Evolutionary conservation across 2,888 invertebrate species (phyloP), one percentile per base, ranked within the genome.

Genomic region (Exocentrus adspersus): DNA sequence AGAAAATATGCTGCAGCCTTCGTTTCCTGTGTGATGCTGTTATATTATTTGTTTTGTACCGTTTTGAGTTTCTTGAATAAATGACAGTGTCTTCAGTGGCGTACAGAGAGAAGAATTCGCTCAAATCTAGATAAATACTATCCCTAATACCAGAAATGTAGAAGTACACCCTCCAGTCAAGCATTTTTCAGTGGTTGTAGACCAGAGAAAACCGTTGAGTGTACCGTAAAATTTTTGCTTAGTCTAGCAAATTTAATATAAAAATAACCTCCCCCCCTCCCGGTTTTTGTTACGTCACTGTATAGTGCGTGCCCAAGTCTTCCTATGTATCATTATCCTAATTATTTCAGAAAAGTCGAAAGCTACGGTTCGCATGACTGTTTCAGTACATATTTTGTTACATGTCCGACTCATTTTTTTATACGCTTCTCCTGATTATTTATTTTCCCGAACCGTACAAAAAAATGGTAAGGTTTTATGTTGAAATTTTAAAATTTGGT

Each of bases 261-360:
- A n/a, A n/a, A n/a, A 43, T 43, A 10, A 43, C 10, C 10, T 24
- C 24, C 7, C 3, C n/a, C 12, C 16, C 9, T 48, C 7, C 24
- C 24, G 12, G 5, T 12, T 12, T 14, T 2, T 14, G 54, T 10
- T 32, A 53, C 61, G 54, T 45, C 61, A 41, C 54, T 61, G 61
- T 1, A 24, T 37, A 32, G 45, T 53, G 70, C 72, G 69, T 70
- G 70, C 67, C 60, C 48, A 56, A 48, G 51, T 16, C 14, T 62
- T 57, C 30, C 68, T n/a, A 64, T 56, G 64, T 69, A 67, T 72
- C 65, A 71, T 72, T 72, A 72, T 69, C 67, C 69, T 68, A 72
- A 72, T 72, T 68, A 69, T 65, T 72, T 72, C 69, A 68, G 62
- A 70, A 72, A 64, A 71, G 65, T 70, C 67, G 60, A 64, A 60